Base-by-base conservation (phyloP, 2,888 invertebrate genomes). In the Leucozona laternaria region DNA sequence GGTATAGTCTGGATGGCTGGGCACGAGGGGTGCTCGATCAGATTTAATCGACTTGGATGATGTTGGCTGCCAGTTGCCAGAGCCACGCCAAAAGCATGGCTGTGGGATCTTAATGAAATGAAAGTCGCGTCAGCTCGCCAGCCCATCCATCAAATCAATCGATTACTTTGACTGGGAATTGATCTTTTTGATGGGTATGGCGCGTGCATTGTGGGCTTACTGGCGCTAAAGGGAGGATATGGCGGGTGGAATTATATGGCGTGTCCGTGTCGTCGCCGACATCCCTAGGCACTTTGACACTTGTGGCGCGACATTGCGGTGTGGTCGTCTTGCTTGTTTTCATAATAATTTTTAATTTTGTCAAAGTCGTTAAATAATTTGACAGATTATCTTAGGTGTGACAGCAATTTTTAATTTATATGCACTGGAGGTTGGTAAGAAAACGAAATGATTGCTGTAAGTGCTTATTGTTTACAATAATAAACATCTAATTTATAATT, bases 101-200 rank as follows among this genome's bases (percentile, higher is more conserved):
- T 31, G 64, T 45, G 48, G 68, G 68, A 81, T 57, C 71, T 72
- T 81, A 80, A 79, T 71, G 53, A 75, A 82, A 82, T 82, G 58
- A 86, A 82, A 78, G 82, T 86, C 86, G 82, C 86, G 86, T 76
- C 86, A 75, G 86, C 73, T 71, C 31, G 58, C 71, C 71, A 71
- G 78, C 48, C 71, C 78, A 86, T 86, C 82, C 57, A 86, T 86
- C 86, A 86, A 82, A 86, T 82, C 75, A 79, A 82, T 86, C 82
- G 82, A 82, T 78, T 82, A 64, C 50, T 72, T 72, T 73, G 77
- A 81, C 66, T 72, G 68, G 50, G 77, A 77, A 68, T 50, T 73
- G 81, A 86, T 78, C 78, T 71, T 64, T 22, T 68, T 86, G 82
- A 86, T 75, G 86, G 78, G 68, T 75, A 71, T 82, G 81, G 81